Evolutionary conservation across 2,113 vertebrate species (phyloP), one percentile per base, ranked within the genome.

Genomic region (Apaloderma vittatum): DNA sequence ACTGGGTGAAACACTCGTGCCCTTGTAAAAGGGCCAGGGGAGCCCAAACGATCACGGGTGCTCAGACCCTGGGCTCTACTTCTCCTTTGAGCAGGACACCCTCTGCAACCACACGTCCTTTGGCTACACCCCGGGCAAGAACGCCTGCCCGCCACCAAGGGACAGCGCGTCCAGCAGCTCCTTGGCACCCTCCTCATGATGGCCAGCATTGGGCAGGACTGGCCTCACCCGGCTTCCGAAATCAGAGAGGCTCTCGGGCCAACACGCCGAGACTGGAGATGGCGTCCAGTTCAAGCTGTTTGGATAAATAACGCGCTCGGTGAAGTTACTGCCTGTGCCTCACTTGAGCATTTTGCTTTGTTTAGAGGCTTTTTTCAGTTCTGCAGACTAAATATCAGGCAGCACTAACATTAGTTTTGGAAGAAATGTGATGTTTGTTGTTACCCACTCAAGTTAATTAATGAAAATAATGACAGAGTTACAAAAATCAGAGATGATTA

Each of bases 301-400:
- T 0, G 2, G 76, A 95, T 93, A 94, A 96, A 91, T 8, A 68
- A 40, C 8, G 11, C 1, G 1, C n/a, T 90, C 72, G 37, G 13
- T 93, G 54, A 93, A 86, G 51, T 34, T 48, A 30, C 0, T 57
- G 73, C 57, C 77, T 77, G 11, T 8, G 63, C 74, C 46, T 24
- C 67, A 68, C 74, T 74, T 76, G 0, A 86, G 57, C 26, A 12
- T 82, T 90, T 63, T 27, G 20, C 20, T 40, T 93, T 32, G 37
- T n/a, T 88, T 67, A n/a, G n/a, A n/a, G n/a, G n/a, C n/a, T 11
- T 30, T 52, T 71, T 48, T 57, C 73, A 72, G 72, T 16, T 58
- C 70, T 83, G 93, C 92, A 91, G 65, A 88, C 92, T 94, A 90
- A 96, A 90, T 32, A 90, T 59, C 73, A 97, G 91, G 88, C 59